phyloP scores from a whole-genome alignment of 2,113 vertebrate genomes.

The Larimichthys crocea region DNA sequence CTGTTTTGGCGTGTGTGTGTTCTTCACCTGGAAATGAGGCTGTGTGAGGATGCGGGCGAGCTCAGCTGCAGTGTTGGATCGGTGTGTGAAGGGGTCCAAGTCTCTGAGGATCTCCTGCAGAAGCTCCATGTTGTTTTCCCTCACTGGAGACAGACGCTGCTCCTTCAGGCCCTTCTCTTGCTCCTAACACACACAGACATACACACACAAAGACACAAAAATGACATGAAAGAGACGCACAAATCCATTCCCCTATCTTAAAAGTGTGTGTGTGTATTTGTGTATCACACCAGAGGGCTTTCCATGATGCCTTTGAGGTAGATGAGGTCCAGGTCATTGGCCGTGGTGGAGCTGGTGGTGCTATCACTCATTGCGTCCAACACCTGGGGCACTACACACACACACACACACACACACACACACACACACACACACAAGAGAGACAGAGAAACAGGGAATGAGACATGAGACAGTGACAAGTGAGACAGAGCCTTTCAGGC shows the following conservation, averaged over 20 bases:
- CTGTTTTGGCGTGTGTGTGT: neutral
- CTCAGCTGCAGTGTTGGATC: conserved; percentile 87
- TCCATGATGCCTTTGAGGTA: conserved; percentile 98
- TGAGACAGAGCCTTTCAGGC: neutral
- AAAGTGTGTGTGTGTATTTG: neutral
- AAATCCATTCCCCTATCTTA: no score
- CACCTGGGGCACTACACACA: conserved; percentile 85
- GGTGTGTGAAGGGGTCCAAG: conserved; percentile 87
- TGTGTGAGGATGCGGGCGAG: conserved; percentile 90
- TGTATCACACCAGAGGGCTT: conserved; percentile 88
- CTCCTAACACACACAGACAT: conserved; percentile 79
- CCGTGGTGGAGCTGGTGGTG: conserved; percentile 88
- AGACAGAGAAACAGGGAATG: neutral
- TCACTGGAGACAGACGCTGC: conserved; percentile 89
- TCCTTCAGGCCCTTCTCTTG: conserved; percentile 91
- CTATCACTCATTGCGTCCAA: conserved; percentile 91
- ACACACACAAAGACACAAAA: neutral
- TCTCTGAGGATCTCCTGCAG: conserved; percentile 95
- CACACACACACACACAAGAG: neutral
- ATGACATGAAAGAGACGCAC: neutral
- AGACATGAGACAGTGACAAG: conserved; percentile 7
- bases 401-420: neutral
- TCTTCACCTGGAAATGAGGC: conserved; percentile 93
- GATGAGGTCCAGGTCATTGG: conserved; percentile 94
- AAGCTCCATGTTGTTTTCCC: conserved; percentile 94